A percentile compares a stretch with the other conserved stretches of the same genome.
Conservation (phyloP, 2,113 vertebrate genomes). For the Parotia lawesii region DNA sequence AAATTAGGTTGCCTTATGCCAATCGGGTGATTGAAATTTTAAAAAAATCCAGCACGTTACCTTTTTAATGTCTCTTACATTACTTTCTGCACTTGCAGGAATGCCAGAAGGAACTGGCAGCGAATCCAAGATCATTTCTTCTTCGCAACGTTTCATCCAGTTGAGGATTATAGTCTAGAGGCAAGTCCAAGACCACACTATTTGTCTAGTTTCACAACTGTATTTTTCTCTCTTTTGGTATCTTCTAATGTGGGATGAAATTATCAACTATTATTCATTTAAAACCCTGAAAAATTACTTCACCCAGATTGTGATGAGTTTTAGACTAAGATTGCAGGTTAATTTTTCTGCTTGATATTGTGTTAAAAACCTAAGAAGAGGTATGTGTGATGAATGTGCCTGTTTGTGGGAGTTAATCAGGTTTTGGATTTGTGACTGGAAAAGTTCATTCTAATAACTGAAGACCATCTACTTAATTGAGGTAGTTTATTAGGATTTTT, state of each 20-base stretch:
- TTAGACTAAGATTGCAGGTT: neutral
- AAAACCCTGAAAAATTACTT: neutral
- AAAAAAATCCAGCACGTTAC: rapidly evolving
- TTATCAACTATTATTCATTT: neutral
- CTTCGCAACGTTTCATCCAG: slow-evolving; percentile 84
- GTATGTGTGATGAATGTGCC: neutral
- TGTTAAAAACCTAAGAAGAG: neutral
- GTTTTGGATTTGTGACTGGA: neutral
- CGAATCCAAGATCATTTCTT: slow-evolving; percentile 96
- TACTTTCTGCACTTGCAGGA: slow-evolving; percentile 67
- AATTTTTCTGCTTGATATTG: neutral
- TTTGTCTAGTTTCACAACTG: neutral
- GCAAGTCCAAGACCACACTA: slow-evolving; percentile 46
- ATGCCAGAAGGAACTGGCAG: slow-evolving; percentile 90
- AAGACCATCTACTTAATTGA: neutral
- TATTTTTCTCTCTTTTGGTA: neutral
- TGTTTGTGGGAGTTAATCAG: neutral
- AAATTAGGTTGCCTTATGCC: neutral
- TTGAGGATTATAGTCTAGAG: slow-evolving; percentile 86
- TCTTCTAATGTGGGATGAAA: neutral
- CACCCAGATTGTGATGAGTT: neutral
- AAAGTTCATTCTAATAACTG: neutral
- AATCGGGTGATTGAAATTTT: neutral
- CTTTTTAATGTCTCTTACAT: neutral
- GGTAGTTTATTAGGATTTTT: neutral